Conservation (phyloP, 2,797 vertebrate species). For the Sebastes miniatus region DNA sequence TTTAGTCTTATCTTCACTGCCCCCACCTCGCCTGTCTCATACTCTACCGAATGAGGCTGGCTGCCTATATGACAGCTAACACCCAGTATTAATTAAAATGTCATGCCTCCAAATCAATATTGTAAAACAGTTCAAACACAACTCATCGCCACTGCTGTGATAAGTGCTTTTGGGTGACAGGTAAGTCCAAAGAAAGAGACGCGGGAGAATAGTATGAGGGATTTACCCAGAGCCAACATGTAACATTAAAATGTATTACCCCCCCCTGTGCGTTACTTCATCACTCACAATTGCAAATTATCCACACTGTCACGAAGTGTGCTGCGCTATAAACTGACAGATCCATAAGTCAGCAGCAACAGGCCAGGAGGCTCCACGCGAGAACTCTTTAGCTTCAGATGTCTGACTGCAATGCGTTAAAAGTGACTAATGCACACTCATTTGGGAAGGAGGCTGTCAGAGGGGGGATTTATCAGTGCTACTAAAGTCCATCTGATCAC, state of each 20-base stretch:
- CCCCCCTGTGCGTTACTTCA: conserved; percentile 74
- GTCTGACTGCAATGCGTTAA: conserved; percentile 55
- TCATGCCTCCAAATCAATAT: conserved; percentile 83
- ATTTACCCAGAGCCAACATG: conserved; percentile 77
- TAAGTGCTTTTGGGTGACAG: conserved; percentile 82
- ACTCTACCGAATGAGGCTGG: conserved; percentile 68
- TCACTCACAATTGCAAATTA: conserved; percentile 80
- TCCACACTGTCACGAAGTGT: conserved; percentile 75
- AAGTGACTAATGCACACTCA: conserved; percentile 65
- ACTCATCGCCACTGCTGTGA: conserved; percentile 74
- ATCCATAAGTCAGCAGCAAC: conserved; percentile 75
- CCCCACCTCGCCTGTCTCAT: conserved; percentile 74
- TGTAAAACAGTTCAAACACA: conserved; percentile 82
- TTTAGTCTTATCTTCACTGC: conserved; percentile 73
- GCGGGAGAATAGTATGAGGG: conserved; percentile 74
- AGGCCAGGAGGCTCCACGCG: conserved; percentile 56
- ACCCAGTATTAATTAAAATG: conserved; percentile 83
- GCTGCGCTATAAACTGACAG: conserved; percentile 69
- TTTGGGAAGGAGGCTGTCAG: conserved; percentile 58
- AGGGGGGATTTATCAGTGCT: conserved; percentile 48
- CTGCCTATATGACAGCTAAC: conserved; percentile 77
- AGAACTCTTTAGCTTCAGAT: conserved; percentile 59
- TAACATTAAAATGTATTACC: conserved; percentile 81
- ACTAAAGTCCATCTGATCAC: conserved; percentile 63
- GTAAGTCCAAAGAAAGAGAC: conserved; percentile 79